Conservation (phyloP, 2,113 vertebrate species). For the Bagarius yarrelli region DNA sequence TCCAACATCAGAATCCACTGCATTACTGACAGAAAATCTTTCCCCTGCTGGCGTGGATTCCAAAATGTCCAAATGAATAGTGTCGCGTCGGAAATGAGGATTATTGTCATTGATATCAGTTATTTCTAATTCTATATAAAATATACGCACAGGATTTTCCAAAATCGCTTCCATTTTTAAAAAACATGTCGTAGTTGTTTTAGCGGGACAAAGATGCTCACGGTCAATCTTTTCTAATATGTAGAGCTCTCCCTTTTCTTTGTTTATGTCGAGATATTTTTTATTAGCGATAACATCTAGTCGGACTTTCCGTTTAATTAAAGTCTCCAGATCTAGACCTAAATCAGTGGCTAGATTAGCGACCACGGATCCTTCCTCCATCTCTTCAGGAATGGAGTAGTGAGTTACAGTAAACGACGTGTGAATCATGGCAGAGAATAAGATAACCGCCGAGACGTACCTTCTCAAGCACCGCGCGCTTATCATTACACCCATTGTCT, state of each 20-base stretch:
- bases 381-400: conserved; percentile 78
- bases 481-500: conserved; percentile 43
- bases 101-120: conserved; percentile 68
- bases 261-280: conserved; percentile 66
- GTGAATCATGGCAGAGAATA: conserved; percentile 38
- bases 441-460: conserved; percentile 54
- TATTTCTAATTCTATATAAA: conserved; percentile 69
- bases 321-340: conserved; percentile 66
- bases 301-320: conserved; percentile 65
- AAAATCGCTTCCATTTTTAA: conserved; percentile 72
- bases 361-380: conserved; percentile 77
- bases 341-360: conserved; percentile 78
- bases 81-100: conserved; percentile 66
- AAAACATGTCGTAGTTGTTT: conserved; percentile 51
- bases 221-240: conserved; percentile 67
- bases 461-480: not conserved
- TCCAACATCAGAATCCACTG: conserved; percentile 65
- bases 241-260: not conserved
- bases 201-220: conserved; percentile 61
- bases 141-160: conserved; percentile 67
- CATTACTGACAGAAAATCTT: conserved; percentile 65
- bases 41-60: conserved; percentile 54
- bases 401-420: conserved; percentile 55
- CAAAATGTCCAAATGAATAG: conserved; percentile 66
- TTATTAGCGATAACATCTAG: conserved; percentile 57